These are phyloP conservation scores for Brachypalpus laphriformis DNA, from an alignment of 2,888 invertebrate genomes.

Conservation along the genomic window DNA sequence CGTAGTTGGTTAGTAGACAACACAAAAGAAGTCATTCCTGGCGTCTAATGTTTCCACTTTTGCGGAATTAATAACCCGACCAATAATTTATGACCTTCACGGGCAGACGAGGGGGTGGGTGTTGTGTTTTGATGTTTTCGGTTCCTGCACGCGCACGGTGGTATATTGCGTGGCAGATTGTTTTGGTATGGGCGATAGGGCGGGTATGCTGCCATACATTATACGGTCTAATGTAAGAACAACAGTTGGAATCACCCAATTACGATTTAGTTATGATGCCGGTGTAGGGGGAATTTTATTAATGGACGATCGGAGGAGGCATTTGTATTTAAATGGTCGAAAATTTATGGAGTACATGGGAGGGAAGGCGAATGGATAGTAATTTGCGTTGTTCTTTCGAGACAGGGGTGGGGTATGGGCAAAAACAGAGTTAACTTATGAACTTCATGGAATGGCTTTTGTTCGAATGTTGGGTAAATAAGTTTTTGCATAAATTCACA, in stretches of 20 bases:
- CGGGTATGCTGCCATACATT: conserved; percentile 23
- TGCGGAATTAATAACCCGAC: conserved; percentile 67
- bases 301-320: conserved; percentile 52
- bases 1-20: conserved; percentile 33
- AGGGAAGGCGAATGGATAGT: not conserved
- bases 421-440: conserved; percentile 24
- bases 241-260: conserved; percentile 66
- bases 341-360: conserved; percentile 44
- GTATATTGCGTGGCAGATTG: conserved; percentile 39
- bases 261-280: conserved; percentile 63
- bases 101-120: conserved; percentile 13
- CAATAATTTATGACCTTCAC: conserved; percentile 62
- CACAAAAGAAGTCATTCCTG: conserved; percentile 52
- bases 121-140: conserved; percentile 1
- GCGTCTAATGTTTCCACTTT: conserved; percentile 66
- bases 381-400: conserved; percentile 19
- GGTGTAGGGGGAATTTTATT: conserved; percentile 35
- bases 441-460: conserved; percentile 20
- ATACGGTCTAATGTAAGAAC: conserved; percentile 57
- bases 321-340: conserved; percentile 49
- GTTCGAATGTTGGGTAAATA: conserved; percentile 10
- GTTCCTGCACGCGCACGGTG: not conserved
- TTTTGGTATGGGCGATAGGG: not conserved
- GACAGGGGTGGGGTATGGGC: not conserved
- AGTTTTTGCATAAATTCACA: conserved; percentile 62